Conservation (phyloP, 1,140 invertebrate genomes). For the Camponotus floridanus region DNA sequence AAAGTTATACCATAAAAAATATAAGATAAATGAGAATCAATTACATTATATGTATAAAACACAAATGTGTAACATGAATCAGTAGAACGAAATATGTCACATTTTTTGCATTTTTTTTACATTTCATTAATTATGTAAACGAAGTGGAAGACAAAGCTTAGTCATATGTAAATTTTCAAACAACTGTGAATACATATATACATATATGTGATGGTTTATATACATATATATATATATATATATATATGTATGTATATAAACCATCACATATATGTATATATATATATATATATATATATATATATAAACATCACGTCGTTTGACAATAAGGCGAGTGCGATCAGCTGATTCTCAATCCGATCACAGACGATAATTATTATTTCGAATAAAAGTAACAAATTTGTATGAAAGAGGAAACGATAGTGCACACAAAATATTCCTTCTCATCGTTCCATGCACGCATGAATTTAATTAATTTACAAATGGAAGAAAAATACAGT, state of each 20-base stretch:
- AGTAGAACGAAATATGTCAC: background rate
- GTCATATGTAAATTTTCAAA: too few relatives aligned
- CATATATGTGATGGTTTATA: too few relatives aligned
- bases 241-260: too few relatives aligned
- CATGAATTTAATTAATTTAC: background rate
- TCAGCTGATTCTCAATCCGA: constrained; percentile 32
- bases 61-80: background rate
- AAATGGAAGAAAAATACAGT: too few relatives aligned
- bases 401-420: background rate
- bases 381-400: background rate
- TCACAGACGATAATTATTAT: background rate
- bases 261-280: too few relatives aligned
- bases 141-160: too few relatives aligned
- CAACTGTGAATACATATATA: too few relatives aligned
- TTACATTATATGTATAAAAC: background rate
- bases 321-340: background rate
- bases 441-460: background rate
- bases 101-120: too few relatives aligned
- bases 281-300: too few relatives aligned
- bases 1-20: background rate
- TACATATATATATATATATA: too few relatives aligned
- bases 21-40: background rate
- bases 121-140: too few relatives aligned
- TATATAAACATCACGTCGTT: background rate
- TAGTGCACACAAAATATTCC: background rate